A percentile compares a stretch with the other conserved stretches of the same genome.
Conservation (phyloP, 2,888 invertebrate genomes). For the Sepioteuthis lessoniana region DNA sequence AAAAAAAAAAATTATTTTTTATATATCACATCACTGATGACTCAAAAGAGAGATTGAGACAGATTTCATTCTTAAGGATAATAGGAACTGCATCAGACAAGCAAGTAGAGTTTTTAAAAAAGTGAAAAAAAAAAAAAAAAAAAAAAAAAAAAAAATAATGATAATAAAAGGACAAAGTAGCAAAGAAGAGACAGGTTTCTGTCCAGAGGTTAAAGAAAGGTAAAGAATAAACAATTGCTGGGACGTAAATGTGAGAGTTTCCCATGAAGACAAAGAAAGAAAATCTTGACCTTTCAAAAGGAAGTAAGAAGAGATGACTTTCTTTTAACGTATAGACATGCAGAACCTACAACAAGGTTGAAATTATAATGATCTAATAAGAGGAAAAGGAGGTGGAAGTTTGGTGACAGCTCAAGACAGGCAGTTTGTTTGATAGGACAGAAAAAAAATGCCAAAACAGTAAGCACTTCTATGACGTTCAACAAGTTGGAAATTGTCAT, state of each 20-base stretch:
- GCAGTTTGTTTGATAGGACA: neutral
- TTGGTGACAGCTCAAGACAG: neutral
- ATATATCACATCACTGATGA: no score
- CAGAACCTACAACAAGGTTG: neutral
- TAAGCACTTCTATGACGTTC: neutral
- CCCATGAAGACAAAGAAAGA: neutral
- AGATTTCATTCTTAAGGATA: no score
- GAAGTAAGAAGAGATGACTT: neutral
- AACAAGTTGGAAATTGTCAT: neutral
- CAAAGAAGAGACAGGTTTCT: neutral
- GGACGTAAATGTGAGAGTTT: neutral
- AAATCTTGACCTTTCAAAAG: neutral
- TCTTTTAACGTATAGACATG: neutral
- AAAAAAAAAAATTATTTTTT: no score
- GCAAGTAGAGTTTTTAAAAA: neutral
- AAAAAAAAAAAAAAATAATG: neutral
- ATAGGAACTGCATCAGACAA: no score
- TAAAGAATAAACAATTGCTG: neutral
- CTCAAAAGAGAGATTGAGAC: no score
- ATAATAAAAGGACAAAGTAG: no score
- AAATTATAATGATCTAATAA: neutral
- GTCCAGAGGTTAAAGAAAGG: neutral
- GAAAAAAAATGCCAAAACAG: neutral
- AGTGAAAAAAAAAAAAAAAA: neutral
- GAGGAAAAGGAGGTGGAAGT: neutral